Conservation (phyloP, 2,888 invertebrate genomes). For the Incurvaria masculella region DNA sequence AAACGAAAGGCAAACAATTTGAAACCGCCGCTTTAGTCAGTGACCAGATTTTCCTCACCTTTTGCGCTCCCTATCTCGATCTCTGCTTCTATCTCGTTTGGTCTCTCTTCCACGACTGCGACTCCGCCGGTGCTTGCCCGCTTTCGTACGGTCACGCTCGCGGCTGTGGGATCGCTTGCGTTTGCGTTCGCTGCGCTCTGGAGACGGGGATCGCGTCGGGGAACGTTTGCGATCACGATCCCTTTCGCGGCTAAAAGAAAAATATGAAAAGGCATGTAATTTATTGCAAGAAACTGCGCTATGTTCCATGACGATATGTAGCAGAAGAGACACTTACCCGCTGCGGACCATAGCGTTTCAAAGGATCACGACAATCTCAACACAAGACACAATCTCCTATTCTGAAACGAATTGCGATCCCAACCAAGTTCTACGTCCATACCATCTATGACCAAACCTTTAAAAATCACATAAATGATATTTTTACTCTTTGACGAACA, state of each 20-base stretch:
- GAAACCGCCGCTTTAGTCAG: no score
- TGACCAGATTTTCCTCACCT: no score
- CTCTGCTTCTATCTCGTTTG: slow-evolving; percentile 52
- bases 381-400: no score
- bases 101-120: slow-evolving; percentile 64
- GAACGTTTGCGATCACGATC: slow-evolving; percentile 35
- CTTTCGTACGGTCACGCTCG: slow-evolving; percentile 59
- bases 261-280: background rate
- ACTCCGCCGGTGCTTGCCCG: slow-evolving; percentile 61
- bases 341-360: slow-evolving; percentile 33
- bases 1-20: no score
- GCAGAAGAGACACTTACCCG: slow-evolving; percentile 27
- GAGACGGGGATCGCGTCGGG: slow-evolving; percentile 56
- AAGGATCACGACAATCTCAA: no score
- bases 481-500: no score
- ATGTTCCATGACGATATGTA: no score
- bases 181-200: slow-evolving; percentile 41
- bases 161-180: slow-evolving; percentile 55
- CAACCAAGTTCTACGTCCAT: no score
- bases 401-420: no score
- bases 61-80: slow-evolving; percentile 29
- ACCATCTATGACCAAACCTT: no score
- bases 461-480: no score
- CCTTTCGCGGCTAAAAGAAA: slow-evolving; percentile 35
- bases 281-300: background rate